phyloP scores from a whole-genome alignment of 2,113 vertebrate genomes.

The Microtus richardsoni region DNA sequence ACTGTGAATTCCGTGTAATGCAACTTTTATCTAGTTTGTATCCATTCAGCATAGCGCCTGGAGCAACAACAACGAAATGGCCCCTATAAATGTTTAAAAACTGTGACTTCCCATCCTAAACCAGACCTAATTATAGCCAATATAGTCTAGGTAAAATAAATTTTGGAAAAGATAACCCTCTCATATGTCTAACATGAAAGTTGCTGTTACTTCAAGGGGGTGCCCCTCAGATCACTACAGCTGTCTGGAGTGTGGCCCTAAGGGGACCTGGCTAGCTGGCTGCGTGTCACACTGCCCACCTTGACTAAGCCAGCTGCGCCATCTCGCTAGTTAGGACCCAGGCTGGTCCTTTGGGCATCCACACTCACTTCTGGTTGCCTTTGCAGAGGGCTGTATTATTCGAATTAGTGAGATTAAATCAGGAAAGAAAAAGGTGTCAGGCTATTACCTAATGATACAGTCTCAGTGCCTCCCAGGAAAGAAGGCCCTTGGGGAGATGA shows the following conservation, averaged over 20 bases:
- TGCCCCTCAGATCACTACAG: not conserved
- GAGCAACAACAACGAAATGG: constrained; percentile 15
- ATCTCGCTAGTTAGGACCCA: not conserved
- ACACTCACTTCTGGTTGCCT: not conserved
- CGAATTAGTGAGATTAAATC: not conserved
- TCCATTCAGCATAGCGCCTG: not conserved
- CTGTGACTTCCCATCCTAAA: not conserved
- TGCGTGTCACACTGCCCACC: not conserved
- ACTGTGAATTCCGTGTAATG: not conserved
- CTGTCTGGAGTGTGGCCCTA: not conserved
- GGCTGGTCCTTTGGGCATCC: not conserved
- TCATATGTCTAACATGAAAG: not conserved
- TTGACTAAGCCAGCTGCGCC: not conserved
- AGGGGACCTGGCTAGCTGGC: not conserved
- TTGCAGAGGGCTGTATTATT: not conserved
- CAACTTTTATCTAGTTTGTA: not conserved
- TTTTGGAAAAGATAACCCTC: constrained; percentile 38
- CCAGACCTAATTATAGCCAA: not conserved
- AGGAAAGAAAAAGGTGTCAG: not conserved
- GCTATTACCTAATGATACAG: not conserved
- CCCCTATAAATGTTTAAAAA: constrained; percentile 47
- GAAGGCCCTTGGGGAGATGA: not conserved
- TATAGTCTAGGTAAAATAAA: not conserved
- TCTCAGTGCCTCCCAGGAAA: constrained; percentile 42
- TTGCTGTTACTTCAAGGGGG: not conserved